A percentile compares a stretch with the other conserved stretches of the same genome.
phyloP scores from a whole-genome alignment of 2,797 vertebrate genomes.

The Holocentrus rufus region DNA sequence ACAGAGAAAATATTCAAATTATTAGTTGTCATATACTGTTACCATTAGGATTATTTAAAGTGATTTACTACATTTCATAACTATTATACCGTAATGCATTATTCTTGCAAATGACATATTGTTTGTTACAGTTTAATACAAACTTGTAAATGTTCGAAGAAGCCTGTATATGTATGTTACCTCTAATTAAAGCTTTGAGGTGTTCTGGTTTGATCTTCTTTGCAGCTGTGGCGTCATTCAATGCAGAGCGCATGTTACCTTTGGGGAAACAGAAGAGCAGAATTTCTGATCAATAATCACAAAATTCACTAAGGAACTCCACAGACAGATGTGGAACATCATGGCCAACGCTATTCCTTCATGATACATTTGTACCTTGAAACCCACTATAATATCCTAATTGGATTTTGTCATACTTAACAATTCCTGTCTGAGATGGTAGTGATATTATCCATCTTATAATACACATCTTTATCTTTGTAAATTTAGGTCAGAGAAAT shows the following conservation, averaged over 20 bases:
- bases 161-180: constrained; percentile 63
- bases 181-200: constrained; percentile 92
- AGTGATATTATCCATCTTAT: too few relatives aligned
- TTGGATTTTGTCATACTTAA: not conserved
- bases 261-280: not conserved
- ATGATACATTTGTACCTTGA: too few relatives aligned
- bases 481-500: not conserved
- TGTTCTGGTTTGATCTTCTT: constrained; percentile 91
- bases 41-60: too few relatives aligned
- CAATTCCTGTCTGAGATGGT: not conserved
- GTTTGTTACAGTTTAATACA: too few relatives aligned
- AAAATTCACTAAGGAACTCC: not conserved
- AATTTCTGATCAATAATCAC: too few relatives aligned
- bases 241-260: constrained; percentile 95
- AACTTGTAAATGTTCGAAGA: not conserved
- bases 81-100: too few relatives aligned
- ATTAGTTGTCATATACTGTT: not conserved
- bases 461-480: too few relatives aligned
- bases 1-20: not conserved
- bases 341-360: too few relatives aligned
- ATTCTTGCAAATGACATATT: too few relatives aligned
- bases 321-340: too few relatives aligned
- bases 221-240: constrained; percentile 88
- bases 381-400: not conserved
- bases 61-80: not conserved